These are phyloP conservation scores for Diglossa brunneiventris DNA, from an alignment of 2,113 vertebrate species.

Conservation along the genomic window DNA sequence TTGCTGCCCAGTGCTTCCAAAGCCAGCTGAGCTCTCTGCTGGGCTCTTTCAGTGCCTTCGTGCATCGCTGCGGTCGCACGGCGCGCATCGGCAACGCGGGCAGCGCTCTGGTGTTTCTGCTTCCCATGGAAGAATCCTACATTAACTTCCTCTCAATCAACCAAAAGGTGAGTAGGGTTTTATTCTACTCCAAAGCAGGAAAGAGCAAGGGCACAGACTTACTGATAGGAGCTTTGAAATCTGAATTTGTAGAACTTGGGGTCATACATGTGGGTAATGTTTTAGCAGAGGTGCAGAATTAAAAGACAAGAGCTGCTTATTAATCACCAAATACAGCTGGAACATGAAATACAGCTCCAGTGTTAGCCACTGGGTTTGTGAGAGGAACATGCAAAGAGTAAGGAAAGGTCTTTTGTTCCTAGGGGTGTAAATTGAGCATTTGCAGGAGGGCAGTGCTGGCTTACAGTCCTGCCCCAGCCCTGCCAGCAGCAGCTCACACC, in stretches of 20 bases:
- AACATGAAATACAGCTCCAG: background rate
- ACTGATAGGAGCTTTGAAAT: background rate
- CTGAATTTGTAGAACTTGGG: background rate
- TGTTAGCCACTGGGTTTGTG: background rate
- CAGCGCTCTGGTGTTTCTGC: constrained; percentile 89
- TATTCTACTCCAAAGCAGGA: background rate
- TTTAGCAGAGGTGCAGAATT: background rate
- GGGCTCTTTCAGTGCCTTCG: constrained; percentile 83
- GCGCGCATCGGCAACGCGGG: constrained; percentile 89
- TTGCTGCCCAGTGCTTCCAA: background rate
- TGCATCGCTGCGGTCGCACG: constrained; percentile 94
- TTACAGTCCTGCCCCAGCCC: accelerated
- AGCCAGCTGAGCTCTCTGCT: background rate
- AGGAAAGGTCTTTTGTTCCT: background rate
- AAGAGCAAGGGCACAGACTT: background rate
- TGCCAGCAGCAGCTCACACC: background rate
- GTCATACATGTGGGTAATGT: accelerated
- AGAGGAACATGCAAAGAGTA: background rate
- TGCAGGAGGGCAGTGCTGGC: background rate
- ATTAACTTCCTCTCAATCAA: constrained; percentile 91
- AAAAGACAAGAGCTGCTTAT: background rate
- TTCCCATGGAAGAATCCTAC: constrained; percentile 96
- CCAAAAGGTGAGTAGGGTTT: constrained; percentile 82
- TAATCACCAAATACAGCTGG: background rate
- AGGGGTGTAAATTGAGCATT: background rate